Percentiles rank a stretch among this genome's conserved stretches.
Conservation (phyloP, 2,888 invertebrate species). For the Cynaeus angustus region DNA sequence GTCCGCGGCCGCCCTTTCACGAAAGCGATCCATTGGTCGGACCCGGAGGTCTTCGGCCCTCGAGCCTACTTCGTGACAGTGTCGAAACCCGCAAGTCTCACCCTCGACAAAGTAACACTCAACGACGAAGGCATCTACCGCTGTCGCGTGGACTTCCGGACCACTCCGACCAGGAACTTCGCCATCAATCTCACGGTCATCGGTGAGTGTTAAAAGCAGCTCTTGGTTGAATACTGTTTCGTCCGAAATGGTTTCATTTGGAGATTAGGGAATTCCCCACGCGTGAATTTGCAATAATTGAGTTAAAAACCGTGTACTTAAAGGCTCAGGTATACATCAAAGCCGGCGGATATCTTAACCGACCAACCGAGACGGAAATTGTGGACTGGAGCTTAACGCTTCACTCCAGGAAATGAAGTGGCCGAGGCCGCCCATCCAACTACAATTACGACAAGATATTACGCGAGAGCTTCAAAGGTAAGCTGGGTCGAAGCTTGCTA, state of each 20-base stretch:
- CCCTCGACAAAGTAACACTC: slow-evolving; percentile 87
- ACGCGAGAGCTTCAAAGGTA: slow-evolving; percentile 45
- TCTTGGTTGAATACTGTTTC: not conserved
- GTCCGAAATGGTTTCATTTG: slow-evolving; percentile 34
- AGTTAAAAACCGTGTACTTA: slow-evolving; percentile 48
- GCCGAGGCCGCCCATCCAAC: slow-evolving; percentile 47
- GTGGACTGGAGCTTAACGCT: slow-evolving; percentile 53
- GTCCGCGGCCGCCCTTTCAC: slow-evolving; percentile 87
- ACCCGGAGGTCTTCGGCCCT: slow-evolving; percentile 87
- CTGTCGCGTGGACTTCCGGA: slow-evolving; percentile 92
- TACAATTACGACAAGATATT: slow-evolving; percentile 52
- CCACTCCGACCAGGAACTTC: slow-evolving; percentile 90
- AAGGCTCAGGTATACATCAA: slow-evolving; percentile 50
- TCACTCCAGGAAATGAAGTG: slow-evolving; percentile 56
- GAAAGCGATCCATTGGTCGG: slow-evolving; percentile 89
- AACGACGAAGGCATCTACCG: slow-evolving; percentile 91
- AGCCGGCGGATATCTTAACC: slow-evolving; percentile 48
- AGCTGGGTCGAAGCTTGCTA: slow-evolving; percentile 38
- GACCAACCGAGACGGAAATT: slow-evolving; percentile 55
- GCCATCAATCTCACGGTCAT: slow-evolving; percentile 92
- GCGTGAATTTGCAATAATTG: slow-evolving; percentile 49
- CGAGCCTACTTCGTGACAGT: slow-evolving; percentile 89
- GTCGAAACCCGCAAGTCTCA: slow-evolving; percentile 86
- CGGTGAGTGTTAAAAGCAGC: slow-evolving; percentile 77
- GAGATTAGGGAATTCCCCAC: slow-evolving; percentile 29